These are phyloP conservation scores for Dendroctonus ponderosae DNA, from an alignment of 1,140 invertebrate genomes.

Conservation along the genomic window DNA sequence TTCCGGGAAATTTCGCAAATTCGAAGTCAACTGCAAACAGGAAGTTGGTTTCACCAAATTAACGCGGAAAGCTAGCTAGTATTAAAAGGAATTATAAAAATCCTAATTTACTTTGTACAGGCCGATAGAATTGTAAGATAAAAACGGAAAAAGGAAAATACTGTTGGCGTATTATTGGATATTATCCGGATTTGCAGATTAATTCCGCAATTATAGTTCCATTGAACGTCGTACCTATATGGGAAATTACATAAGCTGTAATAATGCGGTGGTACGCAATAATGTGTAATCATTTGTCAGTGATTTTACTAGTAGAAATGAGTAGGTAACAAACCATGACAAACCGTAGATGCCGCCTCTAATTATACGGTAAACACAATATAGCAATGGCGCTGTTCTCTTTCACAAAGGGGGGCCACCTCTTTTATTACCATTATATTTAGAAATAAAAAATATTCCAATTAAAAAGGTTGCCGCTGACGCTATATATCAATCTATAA, in stretches of 20 bases:
- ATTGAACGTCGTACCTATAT: conserved; percentile 24
- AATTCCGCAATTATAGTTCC: conserved; percentile 29
- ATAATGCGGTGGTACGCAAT: conserved; percentile 28
- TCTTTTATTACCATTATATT: conserved; percentile 51
- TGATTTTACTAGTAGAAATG: conserved; percentile 34
- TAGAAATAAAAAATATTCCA: conserved; percentile 49
- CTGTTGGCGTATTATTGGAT: conserved; percentile 28
- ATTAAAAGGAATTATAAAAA: no score
- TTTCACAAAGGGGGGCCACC: conserved; percentile 43
- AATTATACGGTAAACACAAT: conserved; percentile 43
- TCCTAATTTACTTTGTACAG: no score
- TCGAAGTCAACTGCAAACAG: no score
- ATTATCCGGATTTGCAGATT: conserved; percentile 27
- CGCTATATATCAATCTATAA: conserved; percentile 52
- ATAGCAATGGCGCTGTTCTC: conserved; percentile 38
- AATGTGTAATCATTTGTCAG: conserved; percentile 35
- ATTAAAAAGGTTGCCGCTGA: conserved; percentile 51
- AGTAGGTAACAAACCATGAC: conserved; percentile 40
- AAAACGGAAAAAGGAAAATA: background rate
- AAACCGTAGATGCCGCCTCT: conserved; percentile 38
- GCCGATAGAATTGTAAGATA: no score
- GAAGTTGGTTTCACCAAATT: no score
- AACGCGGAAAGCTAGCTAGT: no score
- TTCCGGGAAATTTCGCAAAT: no score
- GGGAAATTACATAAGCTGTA: conserved; percentile 30